Percentiles rank a stretch among this genome's conserved stretches.
phyloP scores from a whole-genome alignment of 2,888 invertebrate genomes.

The Mechanitis mazaeus region DNA sequence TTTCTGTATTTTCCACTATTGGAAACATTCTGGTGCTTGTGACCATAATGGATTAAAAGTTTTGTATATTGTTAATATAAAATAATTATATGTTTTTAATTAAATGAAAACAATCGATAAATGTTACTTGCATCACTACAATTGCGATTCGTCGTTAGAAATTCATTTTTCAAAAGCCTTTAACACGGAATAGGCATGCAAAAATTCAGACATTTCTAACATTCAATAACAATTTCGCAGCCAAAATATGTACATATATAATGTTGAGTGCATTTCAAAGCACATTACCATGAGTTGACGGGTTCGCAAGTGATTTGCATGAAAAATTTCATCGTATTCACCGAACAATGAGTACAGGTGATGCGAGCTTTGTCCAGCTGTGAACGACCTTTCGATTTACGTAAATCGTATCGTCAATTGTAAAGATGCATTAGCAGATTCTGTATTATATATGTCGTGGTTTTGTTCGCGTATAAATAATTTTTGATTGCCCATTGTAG shows the following conservation, averaged over 20 bases:
- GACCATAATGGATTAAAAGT: conserved; percentile 1
- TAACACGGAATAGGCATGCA: not conserved
- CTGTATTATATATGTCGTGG: not conserved
- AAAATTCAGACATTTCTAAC: not conserved
- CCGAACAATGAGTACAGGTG: conserved; percentile 34
- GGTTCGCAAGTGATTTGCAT: conserved; percentile 32
- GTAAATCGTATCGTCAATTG: conserved; percentile 2
- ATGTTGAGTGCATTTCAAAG: conserved; percentile 31
- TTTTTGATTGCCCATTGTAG: too few species aligned
- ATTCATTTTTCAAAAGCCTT: too few species aligned
- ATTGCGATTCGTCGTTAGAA: too few species aligned
- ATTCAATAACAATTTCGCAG: conserved; percentile 5
- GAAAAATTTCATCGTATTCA: conserved; percentile 41
- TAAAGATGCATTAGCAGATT: conserved; percentile 1
- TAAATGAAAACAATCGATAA: too few species aligned
- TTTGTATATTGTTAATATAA: not conserved
- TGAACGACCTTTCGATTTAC: conserved; percentile 3
- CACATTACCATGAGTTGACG: conserved; percentile 32
- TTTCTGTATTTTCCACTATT: conserved; percentile 5
- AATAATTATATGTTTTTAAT: too few species aligned
- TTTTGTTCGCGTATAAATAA: too few species aligned
- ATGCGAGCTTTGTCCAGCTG: conserved; percentile 2
- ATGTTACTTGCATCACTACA: too few species aligned
- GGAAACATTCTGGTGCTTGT: not conserved
- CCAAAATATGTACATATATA: conserved; percentile 30